Evolutionary conservation across 2,113 vertebrate species (phyloP).

Genomic region (Amphilophus citrinellus): DNA sequence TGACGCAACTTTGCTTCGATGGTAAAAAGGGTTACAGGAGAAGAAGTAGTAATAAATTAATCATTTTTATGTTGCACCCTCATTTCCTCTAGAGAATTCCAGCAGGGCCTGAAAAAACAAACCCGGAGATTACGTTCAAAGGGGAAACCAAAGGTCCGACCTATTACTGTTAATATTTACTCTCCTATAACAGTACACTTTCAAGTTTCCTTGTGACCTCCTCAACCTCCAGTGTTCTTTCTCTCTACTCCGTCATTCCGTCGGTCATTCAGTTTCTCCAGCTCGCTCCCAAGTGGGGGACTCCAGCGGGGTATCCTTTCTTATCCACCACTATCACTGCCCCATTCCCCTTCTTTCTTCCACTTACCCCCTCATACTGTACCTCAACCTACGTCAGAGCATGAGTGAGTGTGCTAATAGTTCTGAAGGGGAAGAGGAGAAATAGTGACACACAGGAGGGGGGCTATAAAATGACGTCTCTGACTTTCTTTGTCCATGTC

Average conservation of each 20-base stretch:
- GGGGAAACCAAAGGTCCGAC: slow-evolving; percentile 57
- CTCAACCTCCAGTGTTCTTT: slow-evolving; percentile 32
- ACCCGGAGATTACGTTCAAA: slow-evolving; percentile 63
- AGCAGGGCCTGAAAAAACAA: slow-evolving; percentile 68
- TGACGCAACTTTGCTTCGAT: slow-evolving; percentile 63
- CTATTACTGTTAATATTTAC: slow-evolving; percentile 79
- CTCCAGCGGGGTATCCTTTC: slow-evolving; percentile 36
- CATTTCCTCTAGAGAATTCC: slow-evolving; percentile 82
- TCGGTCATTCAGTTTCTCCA: slow-evolving; percentile 43
- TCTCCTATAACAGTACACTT: slow-evolving; percentile 69
- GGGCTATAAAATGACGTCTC: slow-evolving; percentile 82
- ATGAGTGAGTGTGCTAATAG: slow-evolving; percentile 76
- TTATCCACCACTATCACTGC: slow-evolving; percentile 5
- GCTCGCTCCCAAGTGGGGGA: slow-evolving; percentile 14
- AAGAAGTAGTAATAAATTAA: slow-evolving; percentile 68
- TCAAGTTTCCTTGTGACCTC: slow-evolving; percentile 67
- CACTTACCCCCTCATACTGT: slow-evolving; percentile 28
- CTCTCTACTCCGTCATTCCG: slow-evolving; percentile 38
- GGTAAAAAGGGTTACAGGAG: slow-evolving; percentile 66
- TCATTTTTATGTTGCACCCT: slow-evolving; percentile 68
- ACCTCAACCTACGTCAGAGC: slow-evolving; percentile 79
- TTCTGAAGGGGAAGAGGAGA: slow-evolving; percentile 47
- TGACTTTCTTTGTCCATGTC: slow-evolving; percentile 65
- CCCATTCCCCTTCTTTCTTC: slow-evolving; percentile 9
- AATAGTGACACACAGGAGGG: slow-evolving; percentile 76